Base-by-base conservation (phyloP, 2,113 vertebrate species). In the Osmerus eperlanus region DNA sequence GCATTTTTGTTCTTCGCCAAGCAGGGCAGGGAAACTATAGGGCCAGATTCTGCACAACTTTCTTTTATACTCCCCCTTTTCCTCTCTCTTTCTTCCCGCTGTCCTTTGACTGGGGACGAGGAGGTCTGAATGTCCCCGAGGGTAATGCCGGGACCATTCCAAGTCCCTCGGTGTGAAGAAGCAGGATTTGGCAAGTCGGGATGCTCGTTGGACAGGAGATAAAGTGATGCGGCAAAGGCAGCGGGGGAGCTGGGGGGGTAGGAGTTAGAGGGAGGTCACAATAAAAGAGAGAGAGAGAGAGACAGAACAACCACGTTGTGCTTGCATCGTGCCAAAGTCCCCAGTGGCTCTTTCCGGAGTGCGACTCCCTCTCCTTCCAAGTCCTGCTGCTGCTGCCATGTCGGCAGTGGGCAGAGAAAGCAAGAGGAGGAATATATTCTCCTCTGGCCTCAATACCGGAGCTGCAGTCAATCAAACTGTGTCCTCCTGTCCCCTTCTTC, bases 171-270 rank as follows among this genome's bases (percentile, higher is more conserved):
- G 86, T 84, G 85, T 85, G 82, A 85, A 85, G 85, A 79, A 81
- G 80, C 76, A 81, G 79, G 80, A 79, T 87, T 88, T 92, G 90
- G 90, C 89, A 91, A 86, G 83, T 82, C 72, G 78, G 82, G 78
- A 19, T 84, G 74, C 68, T 77, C 4, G 6, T 81, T 87, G 81
- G 87, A 87, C 68, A 79, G 84, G 68, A 81, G 81, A 75, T 79
- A 86, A 77, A 91, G 89, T 87, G 87, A 88, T 89, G 89, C 81
- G 81, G 86, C 81, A 3, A 32, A 8, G 53, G 70, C 64, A 66
- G 55, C 59, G 53, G 54, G 54, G 65, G 69, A 71, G 78, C 80
- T 82, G 80, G 54, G 54, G 2, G 54, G 54, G 23, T 21, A 52
- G 65, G 51, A 47, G 51, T 41, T 67, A 16, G 54, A 21, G 21